Evolutionary conservation across 2,113 vertebrate species (phyloP).

Genomic region (Aegotheles bennettii): DNA sequence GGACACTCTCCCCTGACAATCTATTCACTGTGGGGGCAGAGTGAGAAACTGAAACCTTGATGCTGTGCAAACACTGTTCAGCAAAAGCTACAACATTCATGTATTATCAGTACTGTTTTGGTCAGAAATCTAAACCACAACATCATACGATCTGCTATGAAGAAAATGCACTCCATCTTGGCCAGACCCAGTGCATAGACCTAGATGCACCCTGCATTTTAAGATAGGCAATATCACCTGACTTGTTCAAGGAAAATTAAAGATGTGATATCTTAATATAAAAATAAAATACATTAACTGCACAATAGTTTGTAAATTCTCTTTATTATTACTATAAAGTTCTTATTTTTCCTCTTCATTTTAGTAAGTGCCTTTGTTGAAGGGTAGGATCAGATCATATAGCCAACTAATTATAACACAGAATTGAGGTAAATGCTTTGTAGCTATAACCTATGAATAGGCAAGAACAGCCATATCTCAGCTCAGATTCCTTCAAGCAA

Average conservation of each 20-base stretch:
- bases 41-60: not conserved
- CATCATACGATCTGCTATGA: not conserved
- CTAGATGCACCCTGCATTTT: not conserved
- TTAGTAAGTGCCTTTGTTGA: not conserved
- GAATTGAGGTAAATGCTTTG: not conserved
- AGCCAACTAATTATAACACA: not conserved
- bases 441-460: too few species aligned
- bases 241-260: not conserved
- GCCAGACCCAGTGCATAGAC: not conserved
- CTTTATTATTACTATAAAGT: not conserved
- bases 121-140: not conserved
- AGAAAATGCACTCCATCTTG: too few species aligned
- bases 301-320: not conserved
- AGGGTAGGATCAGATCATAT: not conserved
- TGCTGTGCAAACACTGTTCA: not conserved
- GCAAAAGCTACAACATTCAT: not conserved
- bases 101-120: not conserved
- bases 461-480: not conserved
- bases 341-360: not conserved
- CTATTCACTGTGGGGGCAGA: not conserved
- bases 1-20: accelerated
- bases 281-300: not conserved
- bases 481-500: not conserved
- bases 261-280: not conserved
- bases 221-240: not conserved